Conservation (phyloP, 2,797 vertebrate genomes). For the Eospalax fontanierii region DNA sequence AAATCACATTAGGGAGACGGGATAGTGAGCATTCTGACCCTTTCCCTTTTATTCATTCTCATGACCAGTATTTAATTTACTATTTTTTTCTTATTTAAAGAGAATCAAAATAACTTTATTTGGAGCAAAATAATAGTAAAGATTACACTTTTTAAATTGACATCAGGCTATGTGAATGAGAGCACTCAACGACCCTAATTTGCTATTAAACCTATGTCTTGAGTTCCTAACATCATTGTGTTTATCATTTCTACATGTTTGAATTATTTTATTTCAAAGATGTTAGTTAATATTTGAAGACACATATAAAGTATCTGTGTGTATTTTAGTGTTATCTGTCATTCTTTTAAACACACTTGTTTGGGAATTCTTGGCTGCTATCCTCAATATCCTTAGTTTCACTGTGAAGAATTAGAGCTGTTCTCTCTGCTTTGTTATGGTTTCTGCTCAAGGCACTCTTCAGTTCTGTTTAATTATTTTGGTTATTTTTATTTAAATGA, state of each 20-base stretch:
- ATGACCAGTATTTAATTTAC: conserved; percentile 8
- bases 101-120: background rate
- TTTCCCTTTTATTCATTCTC: background rate
- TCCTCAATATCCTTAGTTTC: conserved; percentile 11
- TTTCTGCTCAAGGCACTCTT: conserved; percentile 47
- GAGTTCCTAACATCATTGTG: conserved; percentile 6
- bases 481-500: conserved; percentile 23
- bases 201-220: background rate
- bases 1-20: background rate
- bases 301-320: conserved; percentile 14
- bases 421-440: background rate
- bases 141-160: background rate
- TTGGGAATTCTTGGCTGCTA: background rate
- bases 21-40: background rate
- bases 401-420: background rate
- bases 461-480: conserved; percentile 32
- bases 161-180: background rate
- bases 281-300: background rate
- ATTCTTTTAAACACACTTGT: conserved; percentile 26
- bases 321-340: background rate
- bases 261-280: conserved; percentile 35
- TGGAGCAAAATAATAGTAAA: background rate
- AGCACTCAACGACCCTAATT: background rate
- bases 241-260: conserved; percentile 40
- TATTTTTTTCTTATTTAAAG: background rate